These are phyloP conservation scores for Beroe forskalii DNA, from an alignment of 37 sponge, comb jelly and placozoan species.

Conservation along the genomic window DNA sequence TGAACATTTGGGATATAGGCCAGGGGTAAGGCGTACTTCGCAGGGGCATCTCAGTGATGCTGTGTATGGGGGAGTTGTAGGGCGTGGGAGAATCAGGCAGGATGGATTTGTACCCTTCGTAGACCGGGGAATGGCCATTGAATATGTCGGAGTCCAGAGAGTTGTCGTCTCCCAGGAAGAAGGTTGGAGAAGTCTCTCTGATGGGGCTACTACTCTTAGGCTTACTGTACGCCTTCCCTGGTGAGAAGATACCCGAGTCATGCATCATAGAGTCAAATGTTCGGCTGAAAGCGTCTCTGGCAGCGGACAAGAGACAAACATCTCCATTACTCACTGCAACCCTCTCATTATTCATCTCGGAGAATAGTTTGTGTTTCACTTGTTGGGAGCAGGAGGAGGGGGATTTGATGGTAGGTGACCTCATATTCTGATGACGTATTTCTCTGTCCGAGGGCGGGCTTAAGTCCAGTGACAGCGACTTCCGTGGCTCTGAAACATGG, in stretches of 20 bases:
- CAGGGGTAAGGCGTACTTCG: slow-evolving; percentile 22
- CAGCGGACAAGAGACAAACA: neutral
- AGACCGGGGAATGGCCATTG: neutral
- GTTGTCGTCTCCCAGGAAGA: neutral
- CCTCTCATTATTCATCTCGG: neutral
- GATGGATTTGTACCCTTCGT: neutral
- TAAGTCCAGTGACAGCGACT: no score
- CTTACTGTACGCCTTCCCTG: neutral
- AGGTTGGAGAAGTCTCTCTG: neutral
- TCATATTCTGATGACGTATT: neutral
- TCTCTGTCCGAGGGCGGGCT: no score
- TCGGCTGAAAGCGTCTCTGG: neutral
- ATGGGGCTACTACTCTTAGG: neutral
- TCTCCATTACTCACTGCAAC: neutral
- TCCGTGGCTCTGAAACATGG: no score
- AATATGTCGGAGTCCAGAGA: neutral
- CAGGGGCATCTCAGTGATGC: neutral
- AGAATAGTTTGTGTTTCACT: neutral
- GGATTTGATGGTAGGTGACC: slow-evolving; percentile 2
- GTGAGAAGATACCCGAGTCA: slow-evolving; percentile 39
- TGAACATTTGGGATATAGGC: neutral
- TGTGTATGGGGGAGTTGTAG: neutral
- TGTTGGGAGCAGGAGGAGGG: slow-evolving; percentile 41
- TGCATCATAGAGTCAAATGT: neutral
- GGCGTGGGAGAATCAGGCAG: neutral